Percentiles rank a stretch among this genome's conserved stretches.
These are phyloP conservation scores for Drosophila biarmipes DNA, from an alignment of 1,140 invertebrate genomes.

Conservation along the genomic window DNA sequence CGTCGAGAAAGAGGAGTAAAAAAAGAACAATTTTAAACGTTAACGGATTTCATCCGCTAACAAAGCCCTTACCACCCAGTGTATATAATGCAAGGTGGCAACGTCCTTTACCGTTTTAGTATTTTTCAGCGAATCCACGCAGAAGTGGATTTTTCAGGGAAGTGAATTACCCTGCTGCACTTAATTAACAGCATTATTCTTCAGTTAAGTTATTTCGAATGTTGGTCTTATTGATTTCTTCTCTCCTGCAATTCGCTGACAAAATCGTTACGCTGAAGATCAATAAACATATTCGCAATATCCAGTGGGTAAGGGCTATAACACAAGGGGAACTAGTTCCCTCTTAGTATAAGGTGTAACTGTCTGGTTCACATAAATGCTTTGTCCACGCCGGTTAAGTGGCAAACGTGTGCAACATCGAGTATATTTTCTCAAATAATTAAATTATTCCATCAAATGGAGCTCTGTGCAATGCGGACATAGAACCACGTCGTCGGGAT, in stretches of 20 bases:
- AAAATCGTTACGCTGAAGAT: not conserved
- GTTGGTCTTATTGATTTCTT: too few species aligned
- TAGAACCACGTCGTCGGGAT: not conserved
- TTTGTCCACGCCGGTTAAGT: slow-evolving; percentile 45
- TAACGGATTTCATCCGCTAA: too few species aligned
- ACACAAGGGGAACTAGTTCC: not conserved
- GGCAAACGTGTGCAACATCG: slow-evolving; percentile 37
- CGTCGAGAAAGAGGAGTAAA: too few species aligned
- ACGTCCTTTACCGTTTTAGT: too few species aligned
- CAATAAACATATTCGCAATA: not conserved
- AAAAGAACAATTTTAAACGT: too few species aligned
- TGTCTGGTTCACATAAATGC: slow-evolving; percentile 20
- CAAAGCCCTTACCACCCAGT: too few species aligned
- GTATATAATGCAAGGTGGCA: too few species aligned
- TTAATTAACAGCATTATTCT: too few species aligned
- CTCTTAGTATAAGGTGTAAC: not conserved
- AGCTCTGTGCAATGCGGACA: not conserved
- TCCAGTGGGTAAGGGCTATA: not conserved
- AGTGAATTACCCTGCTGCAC: too few species aligned
- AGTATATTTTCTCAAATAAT: slow-evolving; percentile 14
- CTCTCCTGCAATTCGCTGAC: not conserved
- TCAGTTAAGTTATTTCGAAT: too few species aligned
- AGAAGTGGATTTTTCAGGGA: too few species aligned
- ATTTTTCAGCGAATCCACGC: too few species aligned
- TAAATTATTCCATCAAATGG: not conserved